Evolutionary conservation across 2,113 vertebrate species (phyloP), one percentile per base, ranked within the genome.

Genomic region (Acrocephalus kingi): DNA sequence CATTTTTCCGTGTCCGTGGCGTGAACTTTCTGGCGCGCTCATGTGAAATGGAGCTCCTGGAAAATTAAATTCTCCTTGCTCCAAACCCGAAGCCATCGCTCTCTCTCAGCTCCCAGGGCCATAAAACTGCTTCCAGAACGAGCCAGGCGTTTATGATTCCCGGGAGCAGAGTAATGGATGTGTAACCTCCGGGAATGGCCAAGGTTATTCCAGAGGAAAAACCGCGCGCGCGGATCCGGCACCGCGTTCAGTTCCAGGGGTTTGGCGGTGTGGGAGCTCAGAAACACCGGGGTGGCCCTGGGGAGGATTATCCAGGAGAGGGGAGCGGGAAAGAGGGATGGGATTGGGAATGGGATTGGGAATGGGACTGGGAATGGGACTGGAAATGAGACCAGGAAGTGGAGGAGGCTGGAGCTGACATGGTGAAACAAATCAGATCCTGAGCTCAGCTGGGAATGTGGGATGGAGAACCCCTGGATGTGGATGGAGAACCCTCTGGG

Each of bases 1-100:
- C 2, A 6, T 39, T 43, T 55, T 5, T 46, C 48, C 21, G 0
- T 0, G 10, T 17, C n/a, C 0, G 2, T 6, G 55, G 72, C 18
- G 11, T 11, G 49, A 62, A n/a, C 49, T 54, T 37, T 8, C 13
- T 4, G 4, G 45, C 25, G 13, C 11, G 12, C 35, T 84, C 9
- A 0, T 6, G 84, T 6, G 81, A 46, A 52, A 80, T 74, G 7
- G 58, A 55, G 41, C 74, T 87, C 46, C 25, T 27, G 85, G 81
- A 79, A 10, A 55, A 52, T 95, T 39, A 21, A 52, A 59, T 52
- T 80, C 75, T 94, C 46, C 51, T 68, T 25, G 68, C 93, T 85
- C 20, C 71, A 54, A 83, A 51, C 71, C 41, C 45, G 39, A 24
- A 61, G 3, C 85, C 76, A 43, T 93, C 63, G 46, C 46, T 45